Evolutionary conservation across 2,888 invertebrate species (phyloP), one percentile per base, ranked within the genome.

Genomic region (Drosophila prostipennis): DNA sequence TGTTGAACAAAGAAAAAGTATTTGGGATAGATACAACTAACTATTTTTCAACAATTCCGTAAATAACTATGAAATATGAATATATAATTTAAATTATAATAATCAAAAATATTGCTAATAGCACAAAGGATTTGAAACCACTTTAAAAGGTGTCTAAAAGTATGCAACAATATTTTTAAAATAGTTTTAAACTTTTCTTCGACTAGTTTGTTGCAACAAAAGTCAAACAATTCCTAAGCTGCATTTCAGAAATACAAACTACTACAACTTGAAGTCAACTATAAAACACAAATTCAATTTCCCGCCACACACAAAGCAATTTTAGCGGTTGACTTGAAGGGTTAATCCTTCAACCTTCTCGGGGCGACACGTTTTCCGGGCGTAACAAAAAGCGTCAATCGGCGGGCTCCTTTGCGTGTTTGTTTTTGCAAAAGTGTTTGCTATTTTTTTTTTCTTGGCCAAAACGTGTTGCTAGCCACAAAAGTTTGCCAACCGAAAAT

Each of bases 261-360:
- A 8, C n/a, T 13, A 34, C 48, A 48, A 19, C 14, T 6, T 37
- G n/a, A 32, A 59, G 43, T 59, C 36, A 29, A 51, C 16, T 53
- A 26, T 14, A 43, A 39, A 39, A 14, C 16, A 55, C 26, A 16
- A 45, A 45, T 37, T 45, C 70, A 69, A 51, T 39, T 70, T 40
- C 43, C 29, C 16, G 46, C 37, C 63, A 69, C 58, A 19, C 34
- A 19, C 34, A 59, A 59, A 42, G 34, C 40, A 19, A 42, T 59
- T 59, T 63, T 29, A 26, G 48, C 48, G 48, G 48, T 48, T 34
- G 48, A 32, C 48, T 16, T 16, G 29, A 63, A 29, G 61, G 61
- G 68, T 67, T 80, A 63, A 80, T 76, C 70, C 67, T 70, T 70
- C 72, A 51, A 36, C 49, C 43, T n/a, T 19, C 11, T n/a, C 43